Evolutionary conservation across 2,888 invertebrate species (phyloP), one percentile per base, ranked within the genome.

Genomic region (Rhodophaea formosa): DNA sequence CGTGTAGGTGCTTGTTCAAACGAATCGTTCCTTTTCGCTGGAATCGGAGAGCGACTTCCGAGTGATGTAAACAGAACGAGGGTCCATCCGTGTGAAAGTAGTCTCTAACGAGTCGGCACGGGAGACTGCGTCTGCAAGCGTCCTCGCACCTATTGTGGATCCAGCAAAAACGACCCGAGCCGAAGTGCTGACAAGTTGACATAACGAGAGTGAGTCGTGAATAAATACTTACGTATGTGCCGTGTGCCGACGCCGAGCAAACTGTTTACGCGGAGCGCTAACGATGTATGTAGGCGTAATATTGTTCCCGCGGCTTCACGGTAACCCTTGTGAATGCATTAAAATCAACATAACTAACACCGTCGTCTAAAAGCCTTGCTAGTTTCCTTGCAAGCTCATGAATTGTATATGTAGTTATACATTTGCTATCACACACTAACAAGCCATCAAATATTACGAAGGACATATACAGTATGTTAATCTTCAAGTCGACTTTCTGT

Each of bases 41-140:
- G 39, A 39, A 10, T 23, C 7, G 23, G 23, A n/a, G 46, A n/a
- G 32, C 10, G 35, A 56, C 15, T 56, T 46, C 39, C 47, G 42
- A 47, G 49, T 49, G 15, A 47, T 39, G 42, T 56, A 61, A 59
- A 59, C 58, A 61, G 10, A n/a, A 17, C 66, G 69, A 63, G 59
- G 53, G 66, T 62, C 71, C 74, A 71, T 56, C 70, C 67, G 60
- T 61, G 66, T 72, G 72, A 70, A 74, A 76, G 65, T 55, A 59
- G 59, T 66, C 64, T 69, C 73, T 82, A 80, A 80, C 80, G 80
- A 80, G 77, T 74, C 71, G 71, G 70, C 75, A 66, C 66, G 66
- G 62, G 60, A 59, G 56, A 55, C 59, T 54, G 58, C 44, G 39
- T 47, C 58, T 43, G 52, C 43, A 54, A 51, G 35, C 30, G 43